phyloP scores from a whole-genome alignment of 2,113 vertebrate species.

The Callipepla squamata region DNA sequence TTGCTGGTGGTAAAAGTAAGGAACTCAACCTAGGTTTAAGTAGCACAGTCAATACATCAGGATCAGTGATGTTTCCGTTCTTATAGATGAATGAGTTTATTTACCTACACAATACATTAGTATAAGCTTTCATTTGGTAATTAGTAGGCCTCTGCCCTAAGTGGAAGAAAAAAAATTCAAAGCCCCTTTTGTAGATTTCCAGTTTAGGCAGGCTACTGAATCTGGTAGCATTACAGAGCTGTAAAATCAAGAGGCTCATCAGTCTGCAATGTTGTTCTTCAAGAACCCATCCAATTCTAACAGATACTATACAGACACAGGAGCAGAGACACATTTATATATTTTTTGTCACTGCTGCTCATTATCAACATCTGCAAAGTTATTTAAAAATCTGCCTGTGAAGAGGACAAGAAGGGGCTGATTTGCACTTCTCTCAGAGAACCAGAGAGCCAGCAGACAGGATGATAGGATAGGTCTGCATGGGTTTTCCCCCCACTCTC shows the following conservation, averaged over 20 bases:
- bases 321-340: fast-evolving
- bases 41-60: background rate
- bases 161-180: background rate
- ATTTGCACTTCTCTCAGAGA: background rate
- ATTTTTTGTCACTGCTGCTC: background rate
- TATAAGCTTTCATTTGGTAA: background rate
- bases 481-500: background rate
- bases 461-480: background rate
- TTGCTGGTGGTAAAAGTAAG: slow-evolving; percentile 31
- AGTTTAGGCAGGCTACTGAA: background rate
- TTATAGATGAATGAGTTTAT: background rate
- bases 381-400: background rate
- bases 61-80: background rate
- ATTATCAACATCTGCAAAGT: background rate
- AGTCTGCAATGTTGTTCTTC: background rate
- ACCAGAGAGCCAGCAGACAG: background rate
- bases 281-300: background rate
- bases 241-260: background rate
- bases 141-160: background rate
- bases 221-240: background rate
- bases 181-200: fast-evolving
- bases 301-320: background rate
- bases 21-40: background rate
- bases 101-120: background rate
- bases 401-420: background rate